A percentile compares a stretch with the other conserved stretches of the same genome.
Conservation (phyloP, 2,113 vertebrate species). For the Saimiri boliviensis region DNA sequence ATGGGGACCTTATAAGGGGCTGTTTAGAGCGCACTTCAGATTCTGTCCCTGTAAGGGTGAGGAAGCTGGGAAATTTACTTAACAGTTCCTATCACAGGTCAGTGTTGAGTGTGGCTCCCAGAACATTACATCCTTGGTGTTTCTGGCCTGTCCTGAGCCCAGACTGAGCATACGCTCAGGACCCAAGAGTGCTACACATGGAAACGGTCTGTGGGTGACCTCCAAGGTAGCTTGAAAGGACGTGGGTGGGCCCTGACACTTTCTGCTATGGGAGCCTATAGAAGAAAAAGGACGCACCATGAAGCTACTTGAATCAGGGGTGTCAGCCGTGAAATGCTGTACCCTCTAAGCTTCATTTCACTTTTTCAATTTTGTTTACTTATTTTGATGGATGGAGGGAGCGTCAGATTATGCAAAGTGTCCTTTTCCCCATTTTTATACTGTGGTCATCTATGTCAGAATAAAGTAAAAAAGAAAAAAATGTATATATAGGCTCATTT, state of each 20-base stretch:
- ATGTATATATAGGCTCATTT: not conserved
- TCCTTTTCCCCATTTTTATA: not conserved
- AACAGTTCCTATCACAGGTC: not conserved
- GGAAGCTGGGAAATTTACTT: not conserved
- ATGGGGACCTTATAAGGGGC: not conserved
- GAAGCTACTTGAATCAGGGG: not conserved
- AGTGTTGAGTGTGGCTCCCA: not conserved
- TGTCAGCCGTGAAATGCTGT: not conserved
- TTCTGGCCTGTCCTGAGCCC: not conserved
- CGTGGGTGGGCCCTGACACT: not conserved
- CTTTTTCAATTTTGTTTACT: not conserved
- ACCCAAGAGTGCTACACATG: not conserved
- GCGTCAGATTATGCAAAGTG: not conserved
- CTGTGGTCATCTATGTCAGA: not conserved
- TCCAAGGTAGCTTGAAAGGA: not conserved
- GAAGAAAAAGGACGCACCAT: not conserved
- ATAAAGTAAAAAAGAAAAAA: not conserved
- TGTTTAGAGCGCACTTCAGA: not conserved
- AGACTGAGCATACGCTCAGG: not conserved
- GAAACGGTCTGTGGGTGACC: not conserved
- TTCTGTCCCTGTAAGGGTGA: rapidly evolving
- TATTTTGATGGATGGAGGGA: not conserved
- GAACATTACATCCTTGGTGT: no score
- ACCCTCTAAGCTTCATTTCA: not conserved
- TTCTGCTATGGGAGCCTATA: not conserved